Evolutionary conservation across 2,797 vertebrate genomes (phyloP), one percentile per base, ranked within the genome.

Genomic region (Manis pentadactyla): DNA sequence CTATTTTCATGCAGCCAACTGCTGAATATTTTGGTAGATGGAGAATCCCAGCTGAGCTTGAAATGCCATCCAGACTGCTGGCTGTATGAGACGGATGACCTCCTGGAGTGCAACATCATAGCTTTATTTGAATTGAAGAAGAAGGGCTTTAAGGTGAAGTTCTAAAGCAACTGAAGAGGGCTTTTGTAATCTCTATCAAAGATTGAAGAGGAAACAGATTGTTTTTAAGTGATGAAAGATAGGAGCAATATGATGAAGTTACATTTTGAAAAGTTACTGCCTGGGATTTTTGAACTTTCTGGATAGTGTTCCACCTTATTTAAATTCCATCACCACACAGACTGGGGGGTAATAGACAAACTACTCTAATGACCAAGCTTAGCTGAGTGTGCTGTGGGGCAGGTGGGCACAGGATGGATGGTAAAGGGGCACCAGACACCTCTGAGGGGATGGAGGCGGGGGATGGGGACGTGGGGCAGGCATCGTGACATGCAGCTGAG

Each of bases 41-140:
- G 66, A 68, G 90, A 87, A 95, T 25, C 14, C 75, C 17, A 77
- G 77, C 61, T 85, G 75, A 92, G 49, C 31, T 83, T 85, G 93
- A 63, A 71, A 75, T 39, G 57, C 61, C 66, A 68, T 31, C 66
- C 51, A 66, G 82, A 57, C 11, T 71, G 61, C 57, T 34, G 53
- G 57, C n/a, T 29, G 39, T 42, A 34, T 64, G 77, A 46, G 61
- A 82, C 55, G 61, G 83, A 73, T 51, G 53, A 49, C 82, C 87
- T 94, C 66, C 61, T 69, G n/a, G 18, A 23, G 27, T 12, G 63
- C 21, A 31, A 0, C 3, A 11, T 55, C 66, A 51, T 0, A n/a
- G 37, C 53, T 92, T 29, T 68, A 66, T 73, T 87, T 66, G 27
- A 79, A 92, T 10, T 74, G 89, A 84, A 84, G 11, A 75, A 75